Evolutionary conservation across 2,797 vertebrate species (phyloP).

Genomic region (Intellagama lesueurii): DNA sequence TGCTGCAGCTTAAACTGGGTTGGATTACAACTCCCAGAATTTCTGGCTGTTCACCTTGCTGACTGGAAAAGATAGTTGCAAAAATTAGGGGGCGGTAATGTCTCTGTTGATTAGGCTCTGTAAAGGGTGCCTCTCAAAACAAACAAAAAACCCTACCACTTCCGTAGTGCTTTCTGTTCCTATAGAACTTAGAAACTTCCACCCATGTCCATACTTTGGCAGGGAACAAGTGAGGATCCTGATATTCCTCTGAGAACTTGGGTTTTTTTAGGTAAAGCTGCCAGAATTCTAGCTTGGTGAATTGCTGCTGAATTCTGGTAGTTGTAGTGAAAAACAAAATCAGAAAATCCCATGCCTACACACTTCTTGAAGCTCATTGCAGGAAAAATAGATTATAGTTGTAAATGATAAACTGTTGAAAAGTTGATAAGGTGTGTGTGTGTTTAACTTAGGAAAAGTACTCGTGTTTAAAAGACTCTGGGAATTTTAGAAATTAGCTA

Average conservation of each 20-base stretch:
- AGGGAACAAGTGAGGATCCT: no score
- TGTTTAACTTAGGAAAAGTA: neutral
- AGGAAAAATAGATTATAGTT: neutral
- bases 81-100: no score
- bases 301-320: no score
- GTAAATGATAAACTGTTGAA: neutral
- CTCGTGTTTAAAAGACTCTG: neutral
- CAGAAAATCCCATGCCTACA: neutral
- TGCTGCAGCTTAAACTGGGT: neutral
- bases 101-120: no score
- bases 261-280: no score
- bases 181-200: no score
- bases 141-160: no score
- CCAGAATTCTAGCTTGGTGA: no score
- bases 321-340: neutral
- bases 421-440: neutral
- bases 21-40: neutral
- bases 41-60: neutral
- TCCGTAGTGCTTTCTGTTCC: no score
- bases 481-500: neutral
- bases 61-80: neutral
- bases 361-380: neutral
- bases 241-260: no score
- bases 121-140: neutral
- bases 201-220: no score